These are phyloP conservation scores for Nothoprocta pentlandii DNA, from an alignment of 2,113 vertebrate genomes.

Conservation along the genomic window DNA sequence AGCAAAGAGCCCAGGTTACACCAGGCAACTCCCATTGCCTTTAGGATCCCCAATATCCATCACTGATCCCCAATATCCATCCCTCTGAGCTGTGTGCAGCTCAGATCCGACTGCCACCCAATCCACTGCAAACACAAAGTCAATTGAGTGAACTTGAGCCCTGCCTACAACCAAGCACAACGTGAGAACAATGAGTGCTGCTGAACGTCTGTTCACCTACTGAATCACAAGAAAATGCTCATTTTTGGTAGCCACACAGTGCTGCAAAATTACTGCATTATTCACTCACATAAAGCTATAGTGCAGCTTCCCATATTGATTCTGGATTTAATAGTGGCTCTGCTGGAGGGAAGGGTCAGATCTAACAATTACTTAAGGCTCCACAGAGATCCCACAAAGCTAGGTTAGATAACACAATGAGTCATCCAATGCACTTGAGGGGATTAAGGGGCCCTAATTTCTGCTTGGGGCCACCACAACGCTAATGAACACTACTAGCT, in stretches of 20 bases:
- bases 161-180: background rate
- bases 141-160: background rate
- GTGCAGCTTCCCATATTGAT: background rate
- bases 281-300: background rate
- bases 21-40: background rate
- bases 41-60: background rate
- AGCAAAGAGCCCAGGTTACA: background rate
- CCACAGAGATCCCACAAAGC: background rate
- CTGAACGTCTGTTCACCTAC: background rate
- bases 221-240: background rate
- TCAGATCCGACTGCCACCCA: background rate
- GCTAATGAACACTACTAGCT: background rate
- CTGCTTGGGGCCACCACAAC: slow-evolving; percentile 11
- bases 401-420: background rate
- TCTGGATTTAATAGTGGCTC: background rate
- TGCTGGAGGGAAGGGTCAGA: background rate
- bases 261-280: background rate
- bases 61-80: too few relatives aligned
- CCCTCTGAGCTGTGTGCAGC: too few relatives aligned
- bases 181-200: rapidly evolving
- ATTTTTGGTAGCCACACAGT: rapidly evolving
- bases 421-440: background rate
- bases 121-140: background rate
- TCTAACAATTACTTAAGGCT: background rate
- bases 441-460: background rate